Evolutionary conservation across 2,113 vertebrate species (phyloP), one percentile per base, ranked within the genome.

Genomic region (Macheiramphus alcinus): DNA sequence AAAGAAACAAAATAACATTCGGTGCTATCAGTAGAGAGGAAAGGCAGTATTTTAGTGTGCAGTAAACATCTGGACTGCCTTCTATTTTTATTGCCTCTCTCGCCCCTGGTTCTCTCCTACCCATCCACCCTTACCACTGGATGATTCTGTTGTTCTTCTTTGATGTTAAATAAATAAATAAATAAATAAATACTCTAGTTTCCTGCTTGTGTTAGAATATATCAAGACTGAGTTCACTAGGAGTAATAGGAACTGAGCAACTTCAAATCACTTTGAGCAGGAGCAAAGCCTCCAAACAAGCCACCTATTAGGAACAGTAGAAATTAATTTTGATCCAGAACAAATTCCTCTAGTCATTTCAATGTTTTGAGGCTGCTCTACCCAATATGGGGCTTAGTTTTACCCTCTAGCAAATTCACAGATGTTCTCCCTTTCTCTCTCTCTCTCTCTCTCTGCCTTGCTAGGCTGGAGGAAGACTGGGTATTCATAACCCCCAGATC

Each of bases 1-100:
- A 96, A 97, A 92, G 95, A 97, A 97, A 96, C 90, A 95, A 95
- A 98, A 95, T 95, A 97, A 86, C 86, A 94, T 94, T 96, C 63
- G 0, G 76, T 34, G 45, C 71, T 15, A 78, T 82, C 58, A 66
- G 79, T 86, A 88, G 78, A 93, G 75, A 80, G 82, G 90, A 93
- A 92, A 86, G 52, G 76, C 81, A 88, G 67, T 84, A 90, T 90
- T 90, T 65, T 50, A 70, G 68, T 59, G 74, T 76, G 17, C 52
- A 72, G 78, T 65, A 34, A 94, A 83, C 91, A 93, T 94, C 86
- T 94, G 96, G 47, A 62, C 82, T 76, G 93, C 72, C 79, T 88
- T 80, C 58, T 48, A 72, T 43, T 53, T 74, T 75, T 89, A 73
- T 72, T 93, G 66, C n/a, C 34, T 73, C 70, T 74, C 13, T 56